Base-by-base conservation (phyloP, 64 coral and sea anemone genomes). In the Porites australiensis region DNA sequence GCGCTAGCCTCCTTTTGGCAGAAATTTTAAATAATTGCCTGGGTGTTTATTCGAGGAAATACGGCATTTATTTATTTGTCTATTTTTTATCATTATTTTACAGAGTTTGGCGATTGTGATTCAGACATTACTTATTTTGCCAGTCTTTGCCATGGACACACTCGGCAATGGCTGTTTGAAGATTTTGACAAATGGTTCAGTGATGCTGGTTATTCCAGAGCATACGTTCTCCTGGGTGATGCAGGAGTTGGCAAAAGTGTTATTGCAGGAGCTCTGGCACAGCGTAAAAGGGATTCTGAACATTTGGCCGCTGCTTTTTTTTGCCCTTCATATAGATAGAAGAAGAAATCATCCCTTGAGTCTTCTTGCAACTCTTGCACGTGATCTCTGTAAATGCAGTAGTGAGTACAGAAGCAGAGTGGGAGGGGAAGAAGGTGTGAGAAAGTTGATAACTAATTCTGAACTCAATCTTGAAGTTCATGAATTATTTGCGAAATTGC, bases 221-320 rank as follows among this genome's bases (percentile, higher is more conserved):
- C 90, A 2, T 92, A 85, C 43, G 80, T 92, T 13, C 58, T 92
- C 51, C 52, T 92, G 79, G 90, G 90, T 16, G 90, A 92, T 75
- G 68, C 90, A 47, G 90, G 77, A 20, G 58, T 92, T 13, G 90
- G 90, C 4, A 92, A 92, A 8, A 92, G 79, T 92, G 90, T 92
- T 8, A 63, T 92, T 45, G 90, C 90, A 71, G 90, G 79, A 22
- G 79, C 74, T 3, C 23, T 92, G 53, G 90, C 90, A 13, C 69
- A 86, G 62, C 20, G 58, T 47, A 46, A 48, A 58, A 18, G 61
- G 44, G 46, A 43, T 18, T 4, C 46, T 48, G 13, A 22, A 7
- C 21, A 27, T 18, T 44, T 89, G 20, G 87, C 57, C 46, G 87
- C 87, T 50, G 87, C 87, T 20, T 89, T 59, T 64, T 89, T 89